These are phyloP conservation scores for Empidonax traillii DNA, from an alignment of 2,113 vertebrate genomes.

Conservation along the genomic window DNA sequence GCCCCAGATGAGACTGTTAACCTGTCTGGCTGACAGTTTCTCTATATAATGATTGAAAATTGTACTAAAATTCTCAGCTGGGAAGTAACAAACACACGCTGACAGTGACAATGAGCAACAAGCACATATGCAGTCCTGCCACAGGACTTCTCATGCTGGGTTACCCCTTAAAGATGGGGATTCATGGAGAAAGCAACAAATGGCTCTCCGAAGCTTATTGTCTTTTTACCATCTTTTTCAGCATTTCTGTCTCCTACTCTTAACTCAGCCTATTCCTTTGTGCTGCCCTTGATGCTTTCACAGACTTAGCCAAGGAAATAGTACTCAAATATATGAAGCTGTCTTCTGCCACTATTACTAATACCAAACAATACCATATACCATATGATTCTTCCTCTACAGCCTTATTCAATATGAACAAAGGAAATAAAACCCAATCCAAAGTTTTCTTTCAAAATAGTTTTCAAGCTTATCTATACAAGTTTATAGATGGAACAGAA, in stretches of 20 bases:
- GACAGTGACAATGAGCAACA: not conserved
- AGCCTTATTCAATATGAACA: not conserved
- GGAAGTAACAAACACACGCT: not conserved
- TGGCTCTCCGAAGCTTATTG: not conserved
- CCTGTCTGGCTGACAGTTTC: not conserved
- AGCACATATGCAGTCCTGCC: rapidly evolving
- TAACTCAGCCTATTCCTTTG: not conserved
- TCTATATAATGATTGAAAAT: not conserved
- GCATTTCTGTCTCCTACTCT: not conserved
- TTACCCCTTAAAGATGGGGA: not conserved
- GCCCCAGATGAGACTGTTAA: not conserved
- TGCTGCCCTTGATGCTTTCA: not conserved
- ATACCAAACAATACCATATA: not conserved
- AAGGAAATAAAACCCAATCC: not conserved
- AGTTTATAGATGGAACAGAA: not conserved
- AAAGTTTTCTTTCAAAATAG: not conserved
- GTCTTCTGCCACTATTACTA: not conserved
- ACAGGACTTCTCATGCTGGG: not conserved
- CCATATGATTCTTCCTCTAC: not conserved
- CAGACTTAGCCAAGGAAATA: not conserved
- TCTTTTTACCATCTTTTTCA: not conserved
- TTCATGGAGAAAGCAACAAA: not conserved
- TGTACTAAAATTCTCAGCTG: not conserved
- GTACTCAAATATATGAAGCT: not conserved
- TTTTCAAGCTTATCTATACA: not conserved